Percentiles rank a stretch among this genome's conserved stretches.
These are phyloP conservation scores for Zosterops lateralis DNA, from an alignment of 2,113 vertebrate genomes.

Conservation along the genomic window DNA sequence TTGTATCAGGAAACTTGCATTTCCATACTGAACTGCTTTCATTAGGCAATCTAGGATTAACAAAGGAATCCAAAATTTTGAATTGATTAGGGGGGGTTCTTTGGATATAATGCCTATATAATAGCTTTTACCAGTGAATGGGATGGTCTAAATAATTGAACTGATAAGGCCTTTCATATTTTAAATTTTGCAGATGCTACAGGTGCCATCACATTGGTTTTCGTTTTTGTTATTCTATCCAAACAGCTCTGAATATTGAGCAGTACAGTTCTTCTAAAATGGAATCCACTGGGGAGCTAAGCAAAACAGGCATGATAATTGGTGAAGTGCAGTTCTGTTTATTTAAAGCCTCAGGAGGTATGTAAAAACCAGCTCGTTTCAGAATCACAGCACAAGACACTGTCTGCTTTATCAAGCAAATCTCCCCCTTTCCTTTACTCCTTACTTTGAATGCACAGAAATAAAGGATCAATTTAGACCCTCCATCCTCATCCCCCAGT, in stretches of 20 bases:
- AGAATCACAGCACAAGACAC: neutral
- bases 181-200: neutral
- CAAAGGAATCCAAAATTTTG: slow-evolving; percentile 17
- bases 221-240: slow-evolving; percentile 27
- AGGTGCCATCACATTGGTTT: slow-evolving; percentile 18
- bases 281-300: slow-evolving; percentile 10
- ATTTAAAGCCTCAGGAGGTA: slow-evolving; percentile 49
- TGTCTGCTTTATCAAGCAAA: neutral
- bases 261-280: neutral
- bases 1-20: neutral
- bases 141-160: slow-evolving; percentile 20
- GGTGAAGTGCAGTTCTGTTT: slow-evolving; percentile 38
- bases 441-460: neutral
- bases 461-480: neutral
- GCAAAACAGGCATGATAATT: slow-evolving; percentile 28
- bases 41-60: slow-evolving; percentile 10
- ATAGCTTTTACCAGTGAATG: neutral
- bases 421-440: neutral
- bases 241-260: neutral
- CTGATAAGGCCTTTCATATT: neutral
- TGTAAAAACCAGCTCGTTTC: neutral
- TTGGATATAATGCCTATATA: neutral
- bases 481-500: neutral
- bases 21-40: neutral
- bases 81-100: neutral